Evolutionary conservation across 2,888 invertebrate genomes (phyloP).

Genomic region (Ernsta delagoae): DNA sequence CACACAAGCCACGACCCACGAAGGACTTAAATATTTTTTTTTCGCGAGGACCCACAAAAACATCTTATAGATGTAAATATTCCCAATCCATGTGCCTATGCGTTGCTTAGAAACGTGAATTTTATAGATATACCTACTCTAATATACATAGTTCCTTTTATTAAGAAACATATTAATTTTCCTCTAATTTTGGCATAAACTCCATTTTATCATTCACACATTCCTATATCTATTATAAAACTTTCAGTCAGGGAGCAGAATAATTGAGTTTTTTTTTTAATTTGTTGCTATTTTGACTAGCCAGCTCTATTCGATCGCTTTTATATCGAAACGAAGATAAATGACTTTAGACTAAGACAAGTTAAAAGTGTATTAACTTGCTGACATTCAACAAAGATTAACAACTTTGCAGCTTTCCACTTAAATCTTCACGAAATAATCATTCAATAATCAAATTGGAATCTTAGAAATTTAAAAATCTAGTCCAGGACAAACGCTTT

Average conservation of each 20-base stretch:
- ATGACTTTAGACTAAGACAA: slow-evolving; percentile 19
- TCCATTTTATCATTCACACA: too few relatives aligned
- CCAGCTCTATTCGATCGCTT: not conserved
- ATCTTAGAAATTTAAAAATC: slow-evolving; percentile 35
- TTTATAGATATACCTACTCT: too few relatives aligned
- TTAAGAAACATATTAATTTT: too few relatives aligned
- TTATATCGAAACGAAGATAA: slow-evolving; percentile 19
- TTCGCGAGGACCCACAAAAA: too few relatives aligned
- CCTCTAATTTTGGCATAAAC: too few relatives aligned
- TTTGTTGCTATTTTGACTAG: not conserved
- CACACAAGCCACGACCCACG: not conserved
- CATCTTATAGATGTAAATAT: too few relatives aligned
- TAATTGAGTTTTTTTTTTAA: not conserved
- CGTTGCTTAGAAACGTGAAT: too few relatives aligned
- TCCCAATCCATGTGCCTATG: too few relatives aligned
- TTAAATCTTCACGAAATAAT: slow-evolving; percentile 18
- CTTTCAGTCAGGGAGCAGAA: too few relatives aligned
- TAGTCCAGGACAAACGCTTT: slow-evolving; percentile 38
- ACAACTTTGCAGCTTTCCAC: slow-evolving; percentile 21
- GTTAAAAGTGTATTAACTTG: slow-evolving; percentile 23
- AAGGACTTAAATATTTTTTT: not conserved
- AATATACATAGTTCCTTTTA: too few relatives aligned
- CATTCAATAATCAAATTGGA: slow-evolving; percentile 11
- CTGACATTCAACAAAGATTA: slow-evolving; percentile 31
- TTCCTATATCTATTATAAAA: too few relatives aligned